These are phyloP conservation scores for Onychostoma macrolepis DNA, from an alignment of 2,113 vertebrate species.

Conservation along the genomic window DNA sequence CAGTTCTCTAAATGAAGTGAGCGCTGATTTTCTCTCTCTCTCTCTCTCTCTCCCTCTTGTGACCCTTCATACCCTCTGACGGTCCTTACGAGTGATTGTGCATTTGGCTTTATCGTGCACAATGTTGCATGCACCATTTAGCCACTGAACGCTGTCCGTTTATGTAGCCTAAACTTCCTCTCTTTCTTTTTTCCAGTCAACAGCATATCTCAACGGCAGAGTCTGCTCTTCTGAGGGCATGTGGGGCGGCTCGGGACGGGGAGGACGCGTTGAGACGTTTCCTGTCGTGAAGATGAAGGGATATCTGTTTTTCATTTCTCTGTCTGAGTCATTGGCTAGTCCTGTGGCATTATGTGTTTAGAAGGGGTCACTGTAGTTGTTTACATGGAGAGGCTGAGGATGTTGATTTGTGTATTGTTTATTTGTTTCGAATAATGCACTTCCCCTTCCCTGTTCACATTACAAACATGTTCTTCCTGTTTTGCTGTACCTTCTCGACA, in stretches of 20 bases:
- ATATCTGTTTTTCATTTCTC: conserved; percentile 56
- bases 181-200: conserved; percentile 60
- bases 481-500: not conserved
- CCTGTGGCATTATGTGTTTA: conserved; percentile 47
- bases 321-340: conserved; percentile 44
- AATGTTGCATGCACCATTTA: not conserved
- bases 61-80: conserved; percentile 1
- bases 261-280: conserved; percentile 39
- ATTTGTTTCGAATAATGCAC: conserved; percentile 51
- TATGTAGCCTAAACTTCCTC: not conserved
- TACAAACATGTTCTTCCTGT: conserved; percentile 31
- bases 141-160: not conserved
- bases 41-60: not conserved
- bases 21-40: conserved; percentile 27
- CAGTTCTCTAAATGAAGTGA: conserved; percentile 24
- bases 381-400: conserved; percentile 48
- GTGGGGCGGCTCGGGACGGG: not conserved
- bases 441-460: conserved; percentile 40
- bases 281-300: conserved; percentile 58
- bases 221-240: conserved; percentile 70
- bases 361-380: conserved; percentile 53
- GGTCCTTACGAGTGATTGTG: not conserved
- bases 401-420: conserved; percentile 37
- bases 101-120: not conserved
- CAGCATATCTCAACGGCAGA: conserved; percentile 71